Conservation (phyloP, 2,113 vertebrate genomes). For the Harpagus bidentatus region DNA sequence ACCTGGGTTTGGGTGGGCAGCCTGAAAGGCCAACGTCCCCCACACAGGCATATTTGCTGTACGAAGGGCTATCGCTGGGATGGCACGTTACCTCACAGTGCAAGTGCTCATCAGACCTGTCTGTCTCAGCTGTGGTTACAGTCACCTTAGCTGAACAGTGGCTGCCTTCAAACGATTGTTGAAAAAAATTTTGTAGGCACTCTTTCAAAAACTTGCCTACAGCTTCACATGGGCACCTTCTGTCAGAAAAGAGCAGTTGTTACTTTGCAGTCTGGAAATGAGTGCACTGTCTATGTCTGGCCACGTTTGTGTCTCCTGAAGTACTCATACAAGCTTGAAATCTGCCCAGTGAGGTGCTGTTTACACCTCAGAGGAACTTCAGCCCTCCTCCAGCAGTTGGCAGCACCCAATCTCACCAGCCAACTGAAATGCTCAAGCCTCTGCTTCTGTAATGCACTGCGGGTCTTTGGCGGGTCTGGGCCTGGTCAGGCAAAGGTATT, state of each 20-base stretch:
- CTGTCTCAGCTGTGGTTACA: not conserved
- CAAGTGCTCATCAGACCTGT: not conserved
- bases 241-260: not conserved
- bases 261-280: not conserved
- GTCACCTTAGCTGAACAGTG: not conserved
- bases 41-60: accelerated
- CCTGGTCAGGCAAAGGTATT: too few species aligned
- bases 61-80: too few species aligned
- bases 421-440: not conserved
- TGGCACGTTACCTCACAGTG: accelerated
- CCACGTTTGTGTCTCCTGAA: not conserved
- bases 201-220: not conserved
- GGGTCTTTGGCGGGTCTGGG: not conserved
- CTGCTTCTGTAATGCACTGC: too few species aligned
- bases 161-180: not conserved
- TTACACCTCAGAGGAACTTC: not conserved
- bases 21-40: not conserved
- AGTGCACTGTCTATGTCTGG: not conserved
- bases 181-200: too few species aligned
- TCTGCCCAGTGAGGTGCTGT: not conserved
- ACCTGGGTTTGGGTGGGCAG: not conserved
- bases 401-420: not conserved
- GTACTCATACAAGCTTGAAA: not conserved
- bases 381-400: not conserved
- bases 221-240: not conserved